Conservation (phyloP, 2,797 vertebrate species). For the Avahi laniger region DNA sequence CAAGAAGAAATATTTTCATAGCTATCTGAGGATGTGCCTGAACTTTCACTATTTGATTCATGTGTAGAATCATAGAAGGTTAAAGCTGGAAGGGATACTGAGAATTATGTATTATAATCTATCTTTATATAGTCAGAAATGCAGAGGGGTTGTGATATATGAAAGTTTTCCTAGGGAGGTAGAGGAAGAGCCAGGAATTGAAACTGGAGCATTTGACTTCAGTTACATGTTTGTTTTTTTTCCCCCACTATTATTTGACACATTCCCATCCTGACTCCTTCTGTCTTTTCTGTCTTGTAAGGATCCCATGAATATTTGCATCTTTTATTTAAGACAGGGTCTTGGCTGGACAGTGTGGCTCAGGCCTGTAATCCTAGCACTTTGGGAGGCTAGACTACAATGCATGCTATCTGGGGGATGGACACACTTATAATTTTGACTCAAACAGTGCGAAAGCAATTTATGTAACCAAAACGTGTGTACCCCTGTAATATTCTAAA, state of each 20-base stretch:
- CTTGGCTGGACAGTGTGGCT: not conserved
- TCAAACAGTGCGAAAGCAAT: no score
- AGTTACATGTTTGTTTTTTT: not conserved
- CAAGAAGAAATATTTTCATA: not conserved
- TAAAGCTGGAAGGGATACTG: not conserved
- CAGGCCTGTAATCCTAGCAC: not conserved
- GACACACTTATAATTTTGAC: no score
- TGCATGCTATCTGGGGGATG: no score
- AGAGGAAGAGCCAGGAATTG: not conserved
- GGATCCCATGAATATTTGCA: not conserved
- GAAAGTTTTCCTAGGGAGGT: not conserved
- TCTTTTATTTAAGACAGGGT: not conserved
- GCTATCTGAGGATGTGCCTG: not conserved
- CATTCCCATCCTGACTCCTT: not conserved
- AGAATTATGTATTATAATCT: not conserved
- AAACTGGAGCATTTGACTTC: not conserved
- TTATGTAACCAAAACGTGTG: no score
- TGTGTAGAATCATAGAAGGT: slow-evolving; percentile 5
- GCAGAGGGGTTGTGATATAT: not conserved
- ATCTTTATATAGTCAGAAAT: not conserved
- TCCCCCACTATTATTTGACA: not conserved
- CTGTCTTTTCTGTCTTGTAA: not conserved
- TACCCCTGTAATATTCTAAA: no score
- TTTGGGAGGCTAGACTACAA: not conserved
- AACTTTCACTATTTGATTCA: slow-evolving; percentile 16